Percentiles rank a stretch among this genome's conserved stretches.
These are phyloP conservation scores for Oenanthe oenanthe DNA, from an alignment of 2,113 vertebrate species.

Conservation along the genomic window DNA sequence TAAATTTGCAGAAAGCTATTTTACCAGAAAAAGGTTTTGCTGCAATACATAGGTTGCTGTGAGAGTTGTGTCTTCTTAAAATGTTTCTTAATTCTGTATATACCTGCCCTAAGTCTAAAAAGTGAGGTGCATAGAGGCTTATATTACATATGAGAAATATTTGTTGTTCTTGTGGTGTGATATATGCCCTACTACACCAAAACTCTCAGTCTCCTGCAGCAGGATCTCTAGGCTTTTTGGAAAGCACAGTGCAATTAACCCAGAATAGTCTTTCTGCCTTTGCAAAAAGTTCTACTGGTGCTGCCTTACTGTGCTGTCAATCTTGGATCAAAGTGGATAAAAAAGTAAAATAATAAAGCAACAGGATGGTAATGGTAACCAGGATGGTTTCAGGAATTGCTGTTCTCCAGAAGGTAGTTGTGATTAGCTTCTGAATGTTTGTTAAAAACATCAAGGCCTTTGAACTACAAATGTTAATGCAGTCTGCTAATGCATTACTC, in stretches of 20 bases:
- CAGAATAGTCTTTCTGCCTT: background rate
- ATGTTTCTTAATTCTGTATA: background rate
- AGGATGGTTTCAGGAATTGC: background rate
- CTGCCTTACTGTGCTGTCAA: background rate
- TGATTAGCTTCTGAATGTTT: background rate
- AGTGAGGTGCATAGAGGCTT: background rate
- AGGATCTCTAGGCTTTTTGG: background rate
- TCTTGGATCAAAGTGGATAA: background rate
- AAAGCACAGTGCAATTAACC: background rate
- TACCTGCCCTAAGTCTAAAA: background rate
- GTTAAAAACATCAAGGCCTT: background rate
- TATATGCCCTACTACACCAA: background rate
- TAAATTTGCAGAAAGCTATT: background rate
- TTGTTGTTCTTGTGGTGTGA: rapidly evolving
- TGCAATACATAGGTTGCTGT: background rate
- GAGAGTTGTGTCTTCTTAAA: background rate
- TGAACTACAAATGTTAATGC: background rate
- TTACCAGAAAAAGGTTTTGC: background rate
- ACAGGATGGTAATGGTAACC: background rate
- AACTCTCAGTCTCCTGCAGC: background rate
- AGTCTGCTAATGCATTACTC: background rate
- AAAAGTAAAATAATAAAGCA: background rate
- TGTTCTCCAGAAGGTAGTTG: background rate
- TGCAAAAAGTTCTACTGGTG: background rate
- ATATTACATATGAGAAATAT: background rate